Base-by-base conservation (phyloP, 2,888 invertebrate species). In the Eristalinus aeneus region DNA sequence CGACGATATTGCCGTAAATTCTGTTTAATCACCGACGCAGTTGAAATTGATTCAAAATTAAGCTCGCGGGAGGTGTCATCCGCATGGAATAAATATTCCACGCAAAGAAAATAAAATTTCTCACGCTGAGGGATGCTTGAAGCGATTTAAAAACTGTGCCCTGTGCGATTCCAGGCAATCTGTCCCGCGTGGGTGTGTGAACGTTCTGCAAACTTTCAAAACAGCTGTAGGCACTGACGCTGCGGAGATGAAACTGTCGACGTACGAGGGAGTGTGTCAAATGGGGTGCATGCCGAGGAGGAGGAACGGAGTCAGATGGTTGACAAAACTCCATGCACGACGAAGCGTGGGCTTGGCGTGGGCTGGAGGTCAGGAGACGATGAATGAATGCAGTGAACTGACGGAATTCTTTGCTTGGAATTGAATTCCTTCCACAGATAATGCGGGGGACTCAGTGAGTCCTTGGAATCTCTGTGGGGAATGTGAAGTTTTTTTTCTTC, bases 11-110 rank as follows among this genome's bases (percentile, higher is more conserved):
- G 82, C 67, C 82, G 77, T 73, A 73, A 78, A 78, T 82, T 63
- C 10, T 16, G 39, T 72, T 72, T 56, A 83, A 83, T 78, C 82
- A 76, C 36, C 71, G 68, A 81, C 36, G 65, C 63, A 64, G 68
- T 80, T 76, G 76, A 65, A 76, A 71, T 71, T 81, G 68, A 65
- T 76, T 75, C 61, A 60, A 11, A 46, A 58, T 53, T 46, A 54
- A 53, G 27, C 27, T 71, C 71, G 58, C 4, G 36, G 56, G 36
- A 34, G 31, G 0, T n/a, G 39, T 39, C 23, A 36, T 56, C 11
- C 23, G 12, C 23, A 11, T 56, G 22, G 23, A 56, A 10, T 56
- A 56, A 56, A 56, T 23, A 22, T 11, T 20, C 56, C 56, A 4
- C n/a, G n/a, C 10, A 3, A 23, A 12, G n/a, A 2, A n/a, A 56